Evolutionary conservation across 1,140 invertebrate genomes (phyloP), one percentile per base, ranked within the genome.

Genomic region (Drosophila ironensis): DNA sequence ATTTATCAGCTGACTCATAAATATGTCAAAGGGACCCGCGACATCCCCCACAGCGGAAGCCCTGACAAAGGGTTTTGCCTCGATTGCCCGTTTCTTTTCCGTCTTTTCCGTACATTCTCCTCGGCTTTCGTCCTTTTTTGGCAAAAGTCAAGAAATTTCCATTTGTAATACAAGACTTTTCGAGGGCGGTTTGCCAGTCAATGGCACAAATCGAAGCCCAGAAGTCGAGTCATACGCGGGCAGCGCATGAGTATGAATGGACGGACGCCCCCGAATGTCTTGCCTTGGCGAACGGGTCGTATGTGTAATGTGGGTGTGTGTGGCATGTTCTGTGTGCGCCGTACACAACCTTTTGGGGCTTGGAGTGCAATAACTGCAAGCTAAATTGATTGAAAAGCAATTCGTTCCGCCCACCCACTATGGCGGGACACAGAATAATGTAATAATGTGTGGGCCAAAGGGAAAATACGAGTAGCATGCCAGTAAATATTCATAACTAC

Each of bases 371-470:
- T 86, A 78, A 84, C 78, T 86, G 80, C 73, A 71, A 61, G 63
- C 69, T 86, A 80, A 84, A 84, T 84, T 84, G 78, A 84, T 84
- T 84, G 80, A 84, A 84, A 84, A 78, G 80, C 80, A 73, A 84
- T 84, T 84, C 78, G 72, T 50, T 14, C 40, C 53, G 37, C 46
- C 45, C 60, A 66, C 28, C 17, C 61, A 40, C 47, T 37, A n/a
- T n/a, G 38, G 9, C 25, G 12, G 37, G 37, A 35, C 42, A 48
- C 35, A 46, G 4, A 33, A 33, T 1, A 33, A 33, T 33, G 30
- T 30, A 37, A 24, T 30, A 28, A 47, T 60, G 66, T 52, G 66
- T 74, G 54, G 45, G 35, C 19, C 25, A 24, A 71, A 27, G 60
- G 50, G 67, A 61, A 69, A 47, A 59, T 60, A 77, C n/a, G n/a